Base-by-base conservation (phyloP, 2,888 invertebrate species). In the Myopa tessellatipennis region DNA sequence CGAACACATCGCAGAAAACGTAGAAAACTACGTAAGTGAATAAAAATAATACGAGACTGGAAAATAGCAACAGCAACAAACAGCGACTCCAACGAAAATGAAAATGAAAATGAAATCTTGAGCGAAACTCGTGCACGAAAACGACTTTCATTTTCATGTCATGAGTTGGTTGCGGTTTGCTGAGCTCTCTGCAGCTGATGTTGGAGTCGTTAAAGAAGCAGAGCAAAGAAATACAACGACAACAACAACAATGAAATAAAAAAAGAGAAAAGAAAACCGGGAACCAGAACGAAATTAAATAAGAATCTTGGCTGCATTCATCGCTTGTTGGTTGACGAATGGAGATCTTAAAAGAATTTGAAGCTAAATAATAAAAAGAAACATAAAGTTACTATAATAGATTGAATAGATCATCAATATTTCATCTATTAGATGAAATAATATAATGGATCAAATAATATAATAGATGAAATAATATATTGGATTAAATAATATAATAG, bases 61-160 rank as follows among this genome's bases (percentile, higher is more conserved):
- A 34, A 38, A 14, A 34, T 34, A 34, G 36, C 34, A 34, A 65
- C 14, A 16, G 34, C 38, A 26, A 73, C 26, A 63, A 74, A 55
- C 4, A 45, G 50, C 16, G 4, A 40, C 18, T n/a, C 38, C 50
- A 65, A n/a, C 16, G 16, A 38, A 58, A 72, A 63, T 10, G 45
- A 50, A 45, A 18, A 55, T 50, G 45, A 74, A 74, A 80, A 80
- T 83, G 81, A 83, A 85, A 83, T 83, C 84, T 83, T 84, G 81
- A 80, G 81, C 81, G 76, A 74, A 73, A 63, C 74, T 45, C 74
- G 63, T 74, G 74, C 74, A 45, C 16, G 50, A 63, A 73, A 79
- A 81, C 83, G 82, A 85, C 85, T 85, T 85, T 85, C 85, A 83
- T 83, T 85, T 85, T 85, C 85, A 83, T 78, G 80, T n/a, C 55